A percentile compares a stretch with the other conserved stretches of the same genome.
phyloP scores from a whole-genome alignment of 2,888 invertebrate species.

The Dyspetes luteomarginatus region DNA sequence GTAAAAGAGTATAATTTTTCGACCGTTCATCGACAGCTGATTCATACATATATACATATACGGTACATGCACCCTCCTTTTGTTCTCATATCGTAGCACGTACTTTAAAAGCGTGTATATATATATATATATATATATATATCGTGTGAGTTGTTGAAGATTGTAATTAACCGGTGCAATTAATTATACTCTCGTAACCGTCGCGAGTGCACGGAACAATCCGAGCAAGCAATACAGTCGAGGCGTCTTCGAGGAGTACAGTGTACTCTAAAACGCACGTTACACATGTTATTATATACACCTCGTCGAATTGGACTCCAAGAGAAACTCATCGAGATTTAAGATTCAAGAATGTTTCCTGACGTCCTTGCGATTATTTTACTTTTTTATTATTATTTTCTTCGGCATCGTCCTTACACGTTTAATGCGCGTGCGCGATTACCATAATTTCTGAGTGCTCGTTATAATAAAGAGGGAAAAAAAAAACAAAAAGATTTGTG shows the following conservation, averaged over 20 bases:
- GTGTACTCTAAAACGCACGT: constrained; percentile 20
- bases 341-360: constrained; percentile 51
- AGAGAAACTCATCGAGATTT: constrained; percentile 39
- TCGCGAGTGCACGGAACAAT: constrained; percentile 57
- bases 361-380: constrained; percentile 54
- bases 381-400: constrained; percentile 11
- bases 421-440: too few species aligned
- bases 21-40: constrained; percentile 48
- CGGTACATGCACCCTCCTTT: constrained; percentile 1
- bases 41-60: constrained; percentile 3
- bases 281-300: constrained; percentile 15
- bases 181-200: constrained; percentile 56
- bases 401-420: constrained; percentile 8
- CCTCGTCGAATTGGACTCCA: neutral
- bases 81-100: neutral
- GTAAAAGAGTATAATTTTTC: constrained; percentile 9
- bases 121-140: neutral
- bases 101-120: neutral
- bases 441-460: neutral
- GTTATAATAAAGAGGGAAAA: neutral
- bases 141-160: constrained; percentile 27
- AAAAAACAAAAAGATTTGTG: neutral
- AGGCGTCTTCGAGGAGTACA: constrained; percentile 38
- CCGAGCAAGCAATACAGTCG: constrained; percentile 49
- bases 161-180: constrained; percentile 61